Base-by-base conservation (phyloP, 2,888 invertebrate genomes). In the Chorisops tibialis region DNA sequence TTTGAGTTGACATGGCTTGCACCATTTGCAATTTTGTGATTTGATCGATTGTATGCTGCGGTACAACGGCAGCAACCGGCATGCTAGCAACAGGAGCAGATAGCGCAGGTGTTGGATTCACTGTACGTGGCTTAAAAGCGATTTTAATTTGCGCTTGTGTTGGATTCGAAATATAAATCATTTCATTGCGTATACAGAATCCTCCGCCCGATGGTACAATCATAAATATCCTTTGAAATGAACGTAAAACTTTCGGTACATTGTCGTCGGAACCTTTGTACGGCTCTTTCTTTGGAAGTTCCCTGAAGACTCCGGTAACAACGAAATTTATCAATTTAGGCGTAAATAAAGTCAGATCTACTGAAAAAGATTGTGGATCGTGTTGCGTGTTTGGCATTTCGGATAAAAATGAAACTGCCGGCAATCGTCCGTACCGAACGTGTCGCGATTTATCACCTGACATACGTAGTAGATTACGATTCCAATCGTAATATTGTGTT, bases 321-420 rank as follows among this genome's bases (percentile, higher is more conserved):
- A 89, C 87, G 60, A 96, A 83, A 37, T 88, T 81, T 73, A 96
- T 85, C 81, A 91, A 83, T 68, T 83, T 80, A 0, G 89, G 87
- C 61, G 86, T 87, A 68, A 86, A 89, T 12, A 93, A 79, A 21
- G 86, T 84, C 60, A 96, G 82, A 79, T 98, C 98, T 22, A 96
- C 90, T 1, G 89, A 85, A 70, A 96, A 95, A 14, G 93, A 91
- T 74, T 87, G 84, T 9, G 89, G 83, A 75, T 95, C 93, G 73
- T 98, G 97, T 51, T 85, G 84, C 0, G 95, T 93, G 68, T 85
- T 85, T 0, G 97, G 96, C 78, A 96, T 81, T 69, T 89, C 87
- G 2, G 88, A 86, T 37, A 98, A 79, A 70, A 87, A 88, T 0
- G 92, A 87, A 0, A 96, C 89, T 4, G 97, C 87, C 63, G 87